These are phyloP conservation scores for Ramphastos sulfuratus DNA, from an alignment of 2,113 vertebrate species.

Conservation along the genomic window DNA sequence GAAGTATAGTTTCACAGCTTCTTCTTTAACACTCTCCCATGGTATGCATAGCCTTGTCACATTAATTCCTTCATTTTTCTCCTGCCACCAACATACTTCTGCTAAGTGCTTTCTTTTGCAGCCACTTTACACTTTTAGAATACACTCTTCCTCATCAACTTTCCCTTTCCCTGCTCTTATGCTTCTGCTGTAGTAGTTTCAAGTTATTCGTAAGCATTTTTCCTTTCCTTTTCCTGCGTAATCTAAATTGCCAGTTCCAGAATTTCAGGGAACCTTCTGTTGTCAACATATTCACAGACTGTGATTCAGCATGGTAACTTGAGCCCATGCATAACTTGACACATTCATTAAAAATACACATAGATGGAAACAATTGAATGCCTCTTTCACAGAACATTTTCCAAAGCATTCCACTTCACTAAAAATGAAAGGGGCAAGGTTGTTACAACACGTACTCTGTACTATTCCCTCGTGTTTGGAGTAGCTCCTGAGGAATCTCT, in stretches of 20 bases:
- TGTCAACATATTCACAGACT: slow-evolving; percentile 5
- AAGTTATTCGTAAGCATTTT: slow-evolving; percentile 19
- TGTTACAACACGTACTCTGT: neutral
- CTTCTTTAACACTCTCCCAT: neutral
- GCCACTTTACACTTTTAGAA: neutral
- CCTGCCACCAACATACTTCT: neutral
- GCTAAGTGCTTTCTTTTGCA: neutral
- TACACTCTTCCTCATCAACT: neutral
- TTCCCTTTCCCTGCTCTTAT: neutral
- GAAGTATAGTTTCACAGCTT: neutral
- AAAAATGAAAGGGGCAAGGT: slow-evolving; percentile 7
- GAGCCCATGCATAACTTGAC: slow-evolving; percentile 9
- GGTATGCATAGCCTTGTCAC: neutral
- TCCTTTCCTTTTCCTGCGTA: neutral
- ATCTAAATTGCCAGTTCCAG: slow-evolving; percentile 39
- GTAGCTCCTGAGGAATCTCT: neutral
- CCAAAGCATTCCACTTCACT: slow-evolving; percentile 3
- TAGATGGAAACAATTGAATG: slow-evolving; percentile 6
- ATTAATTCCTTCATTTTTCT: neutral
- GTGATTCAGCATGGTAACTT: neutral
- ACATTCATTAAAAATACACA: slow-evolving; percentile 32
- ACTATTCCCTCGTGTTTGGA: slow-evolving; percentile 4
- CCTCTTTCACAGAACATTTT: slow-evolving; percentile 11
- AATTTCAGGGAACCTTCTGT: slow-evolving; percentile 24
- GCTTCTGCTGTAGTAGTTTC: neutral